A percentile compares a stretch with the other conserved stretches of the same genome.
phyloP scores from a whole-genome alignment of 2,888 invertebrate species.

The Tolmerus cingulatus region DNA sequence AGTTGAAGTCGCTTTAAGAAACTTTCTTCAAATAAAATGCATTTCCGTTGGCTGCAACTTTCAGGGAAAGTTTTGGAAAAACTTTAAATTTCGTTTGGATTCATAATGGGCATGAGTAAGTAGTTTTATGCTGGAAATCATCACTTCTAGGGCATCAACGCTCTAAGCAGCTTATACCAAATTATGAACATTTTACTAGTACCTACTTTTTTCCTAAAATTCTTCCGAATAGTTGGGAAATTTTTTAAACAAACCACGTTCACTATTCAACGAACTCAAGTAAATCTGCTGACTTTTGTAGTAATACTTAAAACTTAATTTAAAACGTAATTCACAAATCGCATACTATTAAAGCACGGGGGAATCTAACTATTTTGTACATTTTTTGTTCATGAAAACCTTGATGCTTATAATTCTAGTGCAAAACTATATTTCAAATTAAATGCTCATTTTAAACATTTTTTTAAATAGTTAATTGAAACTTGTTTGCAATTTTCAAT shows the following conservation, averaged over 20 bases:
- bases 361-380: too few species aligned
- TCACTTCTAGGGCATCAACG: neutral
- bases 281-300: neutral
- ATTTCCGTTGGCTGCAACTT: neutral
- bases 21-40: constrained; percentile 1
- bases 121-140: neutral
- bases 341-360: too few species aligned
- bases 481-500: too few species aligned
- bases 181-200: neutral
- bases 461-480: too few species aligned
- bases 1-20: neutral
- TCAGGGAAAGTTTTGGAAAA: neutral
- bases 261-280: neutral
- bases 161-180: neutral
- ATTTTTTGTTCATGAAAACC: too few species aligned
- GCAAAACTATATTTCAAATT: too few species aligned
- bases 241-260: neutral
- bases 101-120: neutral
- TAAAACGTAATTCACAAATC: neutral
- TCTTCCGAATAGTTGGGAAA: neutral
- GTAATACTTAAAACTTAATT: neutral
- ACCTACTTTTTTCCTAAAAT: neutral
- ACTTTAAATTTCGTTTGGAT: neutral
- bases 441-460: too few species aligned
- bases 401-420: too few species aligned